phyloP scores from a whole-genome alignment of 2,888 invertebrate species.

The Scrobipalpa costella region DNA sequence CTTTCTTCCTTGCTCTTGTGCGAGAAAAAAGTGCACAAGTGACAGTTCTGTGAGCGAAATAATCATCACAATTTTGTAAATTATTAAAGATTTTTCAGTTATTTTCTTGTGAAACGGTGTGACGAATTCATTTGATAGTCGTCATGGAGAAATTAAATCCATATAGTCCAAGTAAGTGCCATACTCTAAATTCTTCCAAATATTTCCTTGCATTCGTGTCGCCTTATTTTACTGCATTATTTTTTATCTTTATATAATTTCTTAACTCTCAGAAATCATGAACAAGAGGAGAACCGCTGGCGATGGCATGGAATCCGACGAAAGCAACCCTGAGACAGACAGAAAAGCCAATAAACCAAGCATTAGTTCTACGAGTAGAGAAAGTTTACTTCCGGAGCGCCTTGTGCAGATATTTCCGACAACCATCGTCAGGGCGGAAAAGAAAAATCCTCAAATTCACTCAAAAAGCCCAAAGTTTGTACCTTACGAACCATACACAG shows the following conservation, averaged over 20 bases:
- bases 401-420: slow-evolving; percentile 79
- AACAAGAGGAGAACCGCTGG: slow-evolving; percentile 84
- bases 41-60: not conserved
- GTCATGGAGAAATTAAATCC: slow-evolving; percentile 51
- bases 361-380: slow-evolving; percentile 44
- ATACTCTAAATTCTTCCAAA: slow-evolving; percentile 13
- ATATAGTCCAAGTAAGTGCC: slow-evolving; percentile 55
- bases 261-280: slow-evolving; percentile 57
- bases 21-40: not conserved
- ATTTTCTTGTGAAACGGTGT: not conserved
- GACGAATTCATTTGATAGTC: not conserved
- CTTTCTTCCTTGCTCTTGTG: not conserved
- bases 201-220: slow-evolving; percentile 34
- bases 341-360: slow-evolving; percentile 40
- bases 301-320: slow-evolving; percentile 88
- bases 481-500: slow-evolving; percentile 94
- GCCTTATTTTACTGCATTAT: not conserved
- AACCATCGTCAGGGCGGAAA: slow-evolving; percentile 80
- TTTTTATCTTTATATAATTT: not conserved
- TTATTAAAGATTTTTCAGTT: not conserved
- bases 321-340: slow-evolving; percentile 48
- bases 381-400: slow-evolving; percentile 51
- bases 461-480: slow-evolving; percentile 90
- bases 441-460: slow-evolving; percentile 76
- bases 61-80: not conserved